Evolutionary conservation across 1,140 invertebrate species (phyloP).

Genomic region (Polyergus mexicanus): DNA sequence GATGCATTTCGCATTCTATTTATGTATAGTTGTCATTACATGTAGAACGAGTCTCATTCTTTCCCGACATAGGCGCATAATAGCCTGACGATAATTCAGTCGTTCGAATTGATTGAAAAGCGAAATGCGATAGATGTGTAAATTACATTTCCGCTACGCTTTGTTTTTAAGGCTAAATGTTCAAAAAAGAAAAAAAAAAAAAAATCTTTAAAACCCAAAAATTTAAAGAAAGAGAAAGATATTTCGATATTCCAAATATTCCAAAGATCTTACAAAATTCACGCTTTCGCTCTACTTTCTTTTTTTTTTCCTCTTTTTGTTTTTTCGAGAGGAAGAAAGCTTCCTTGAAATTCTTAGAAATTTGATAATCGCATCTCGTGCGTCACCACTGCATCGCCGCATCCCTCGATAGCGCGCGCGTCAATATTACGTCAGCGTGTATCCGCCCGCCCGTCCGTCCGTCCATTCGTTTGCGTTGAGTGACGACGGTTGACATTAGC

Average conservation of each 20-base stretch:
- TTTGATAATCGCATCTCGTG: background rate
- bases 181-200: too few relatives aligned
- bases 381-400: conserved; percentile 17
- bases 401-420: conserved; percentile 13
- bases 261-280: background rate
- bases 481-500: conserved; percentile 52
- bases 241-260: too few relatives aligned
- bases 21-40: conserved; percentile 54
- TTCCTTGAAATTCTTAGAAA: background rate
- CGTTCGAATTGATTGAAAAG: conserved; percentile 18
- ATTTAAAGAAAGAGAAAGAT: background rate
- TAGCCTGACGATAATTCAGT: conserved; percentile 34
- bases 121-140: background rate
- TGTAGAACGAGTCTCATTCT: conserved; percentile 6
- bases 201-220: background rate
- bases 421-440: conserved; percentile 39
- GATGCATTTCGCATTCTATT: conserved; percentile 58
- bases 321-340: background rate
- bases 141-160: background rate
- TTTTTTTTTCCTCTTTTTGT: background rate
- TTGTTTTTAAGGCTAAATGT: background rate
- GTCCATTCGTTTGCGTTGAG: conserved; percentile 25
- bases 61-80: background rate
- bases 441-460: background rate
- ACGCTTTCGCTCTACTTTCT: background rate